phyloP scores from a whole-genome alignment of 1,140 invertebrate genomes.

The Drosophila suzukii region DNA sequence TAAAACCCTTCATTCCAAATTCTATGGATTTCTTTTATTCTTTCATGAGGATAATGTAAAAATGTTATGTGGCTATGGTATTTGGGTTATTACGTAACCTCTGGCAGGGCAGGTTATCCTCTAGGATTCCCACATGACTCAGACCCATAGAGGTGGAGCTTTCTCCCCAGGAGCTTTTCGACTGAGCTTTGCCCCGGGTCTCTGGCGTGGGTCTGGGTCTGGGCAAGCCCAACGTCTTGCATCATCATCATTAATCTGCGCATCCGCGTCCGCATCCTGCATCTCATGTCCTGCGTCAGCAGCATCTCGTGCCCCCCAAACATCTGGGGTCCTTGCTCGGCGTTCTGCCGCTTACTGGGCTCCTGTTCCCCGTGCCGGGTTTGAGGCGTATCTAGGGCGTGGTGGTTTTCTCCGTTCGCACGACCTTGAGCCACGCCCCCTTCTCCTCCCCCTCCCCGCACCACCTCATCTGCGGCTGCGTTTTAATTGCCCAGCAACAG shows the following conservation, averaged over 20 bases:
- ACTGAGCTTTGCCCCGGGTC: slow-evolving; percentile 7
- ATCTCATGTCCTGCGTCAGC: slow-evolving; percentile 25
- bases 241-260: slow-evolving; percentile 21
- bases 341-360: slow-evolving; percentile 48
- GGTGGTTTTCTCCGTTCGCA: slow-evolving; percentile 52
- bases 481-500: slow-evolving; percentile 62
- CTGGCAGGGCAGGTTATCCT: background rate
- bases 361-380: slow-evolving; percentile 67
- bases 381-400: slow-evolving; percentile 83
- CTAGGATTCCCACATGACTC: background rate
- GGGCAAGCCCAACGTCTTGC: slow-evolving; percentile 1
- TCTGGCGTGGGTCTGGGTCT: background rate
- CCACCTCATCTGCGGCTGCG: slow-evolving; percentile 3
- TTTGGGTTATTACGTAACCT: background rate
- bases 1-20: too few species aligned
- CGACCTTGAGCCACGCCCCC: slow-evolving; percentile 26
- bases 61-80: background rate
- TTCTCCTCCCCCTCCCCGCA: too few species aligned
- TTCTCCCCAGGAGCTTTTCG: slow-evolving; percentile 11
- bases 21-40: too few species aligned
- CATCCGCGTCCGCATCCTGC: slow-evolving; percentile 38
- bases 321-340: slow-evolving; percentile 5
- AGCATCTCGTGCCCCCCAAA: slow-evolving; percentile 6
- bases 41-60: too few species aligned
- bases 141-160: background rate